Evolutionary conservation across 2,888 invertebrate genomes (phyloP), one percentile per base, ranked within the genome.

Genomic region (Drosophila flavopinicola): DNA sequence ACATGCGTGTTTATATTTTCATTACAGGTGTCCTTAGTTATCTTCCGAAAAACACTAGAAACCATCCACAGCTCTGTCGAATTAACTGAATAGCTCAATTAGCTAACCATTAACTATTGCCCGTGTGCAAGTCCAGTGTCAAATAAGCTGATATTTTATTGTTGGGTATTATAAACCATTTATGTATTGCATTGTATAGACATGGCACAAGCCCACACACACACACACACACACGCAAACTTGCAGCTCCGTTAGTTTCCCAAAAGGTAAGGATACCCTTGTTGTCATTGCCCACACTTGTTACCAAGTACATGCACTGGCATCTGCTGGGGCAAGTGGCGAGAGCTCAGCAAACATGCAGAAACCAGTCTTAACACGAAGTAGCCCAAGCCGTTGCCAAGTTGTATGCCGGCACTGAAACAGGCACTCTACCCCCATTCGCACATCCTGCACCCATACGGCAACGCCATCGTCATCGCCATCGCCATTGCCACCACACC

Each of bases 281-380:
- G 72, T 66, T 75, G 47, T 57, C 61, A 41, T 24, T 48, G 49
- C 60, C 65, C 47, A 59, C 67, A 67, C 25, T 57, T 53, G 59
- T 44, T 25, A n/a, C 59, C 49, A 30, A 58, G 45, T 44, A 77
- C 72, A 75, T 76, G 76, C 74, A 74, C 61, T 58, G 63, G 59
- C 78, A 73, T 53, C 70, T 70, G 74, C 56, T 73, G 64, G 51
- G 63, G 63, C 66, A 76, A 65, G 49, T 63, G 74, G 76, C 59
- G 70, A 84, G 78, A 67, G 70, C 67, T 70, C 42, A 60, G 35
- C 73, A 70, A 75, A 78, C 75, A 82, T 61, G 58, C 64, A 60
- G 47, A 41, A 53, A 63, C 45, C 53, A 60, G 66, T 54, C 54
- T 61, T 56, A 66, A 38, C 61, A 61, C 35, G 44, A 41, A 33